Percentiles rank a stretch among this genome's conserved stretches.
Evolutionary conservation across 37 sponge, comb jelly and placozoan genomes (phyloP).

Genomic region (Beroe ovata): DNA sequence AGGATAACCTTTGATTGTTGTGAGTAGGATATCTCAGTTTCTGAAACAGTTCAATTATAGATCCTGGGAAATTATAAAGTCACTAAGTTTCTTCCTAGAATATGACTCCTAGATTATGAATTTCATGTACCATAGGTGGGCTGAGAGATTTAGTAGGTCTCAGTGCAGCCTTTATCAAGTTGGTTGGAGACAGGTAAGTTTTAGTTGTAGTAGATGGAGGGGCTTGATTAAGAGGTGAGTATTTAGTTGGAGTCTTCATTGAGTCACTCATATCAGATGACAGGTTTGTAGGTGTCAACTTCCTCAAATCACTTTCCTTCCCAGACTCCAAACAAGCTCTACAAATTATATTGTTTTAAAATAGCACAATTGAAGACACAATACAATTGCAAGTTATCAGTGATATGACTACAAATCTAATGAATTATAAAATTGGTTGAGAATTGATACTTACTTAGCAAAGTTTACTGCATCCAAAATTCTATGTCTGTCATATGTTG

Average conservation of each 20-base stretch:
- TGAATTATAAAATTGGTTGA: background rate
- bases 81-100: background rate
- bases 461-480: constrained; percentile 33
- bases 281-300: constrained; percentile 39
- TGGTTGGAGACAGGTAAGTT: background rate
- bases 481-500: constrained; percentile 42
- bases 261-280: background rate
- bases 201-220: constrained; percentile 31
- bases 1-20: background rate
- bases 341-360: background rate
- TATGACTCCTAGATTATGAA: background rate
- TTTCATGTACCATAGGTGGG: constrained; percentile 24
- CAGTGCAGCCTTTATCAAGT: constrained; percentile 16
- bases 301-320: constrained; percentile 15
- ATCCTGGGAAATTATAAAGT: background rate
- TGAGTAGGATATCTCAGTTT: background rate
- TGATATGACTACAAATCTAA: background rate
- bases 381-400: background rate
- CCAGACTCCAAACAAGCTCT: constrained; percentile 20
- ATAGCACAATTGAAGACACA: too few relatives aligned
- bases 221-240: background rate
- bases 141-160: constrained; percentile 65
- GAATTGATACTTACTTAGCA: constrained; percentile 44
- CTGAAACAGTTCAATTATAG: too few relatives aligned
- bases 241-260: constrained; percentile 61